Conservation (phyloP, 2,888 invertebrate species). For the Hermaeophaga mercurialis region DNA sequence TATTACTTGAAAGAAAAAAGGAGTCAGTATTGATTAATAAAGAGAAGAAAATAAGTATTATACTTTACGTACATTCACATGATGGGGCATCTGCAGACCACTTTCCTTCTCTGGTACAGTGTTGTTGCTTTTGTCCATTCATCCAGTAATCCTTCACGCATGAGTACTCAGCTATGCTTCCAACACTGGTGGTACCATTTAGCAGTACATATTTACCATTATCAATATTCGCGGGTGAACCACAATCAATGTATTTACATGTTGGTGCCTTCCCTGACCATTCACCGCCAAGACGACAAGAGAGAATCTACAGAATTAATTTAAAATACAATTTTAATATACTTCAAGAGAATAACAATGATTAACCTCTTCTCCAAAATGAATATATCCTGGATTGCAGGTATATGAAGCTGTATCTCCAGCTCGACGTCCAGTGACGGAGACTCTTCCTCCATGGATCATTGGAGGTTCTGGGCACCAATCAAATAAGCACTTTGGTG, state of each 20-base stretch:
- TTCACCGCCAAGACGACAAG: conserved; percentile 83
- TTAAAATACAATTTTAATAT: no score
- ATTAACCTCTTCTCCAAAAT: conserved; percentile 70
- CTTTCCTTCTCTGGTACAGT: conserved; percentile 82
- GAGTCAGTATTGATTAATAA: neutral
- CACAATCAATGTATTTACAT: conserved; percentile 87
- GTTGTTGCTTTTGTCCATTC: conserved; percentile 69
- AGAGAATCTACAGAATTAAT: conserved; percentile 65
- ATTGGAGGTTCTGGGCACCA: conserved; percentile 86
- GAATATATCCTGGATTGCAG: conserved; percentile 82
- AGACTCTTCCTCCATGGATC: conserved; percentile 76
- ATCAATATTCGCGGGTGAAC: conserved; percentile 78
- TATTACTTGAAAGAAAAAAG: conserved; percentile 66
- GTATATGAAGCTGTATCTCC: conserved; percentile 81
- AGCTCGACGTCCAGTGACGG: conserved; percentile 73
- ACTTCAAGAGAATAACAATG: no score
- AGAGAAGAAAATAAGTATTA: neutral
- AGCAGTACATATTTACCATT: conserved; percentile 74
- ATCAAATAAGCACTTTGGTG: conserved; percentile 82
- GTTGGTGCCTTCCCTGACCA: conserved; percentile 82
- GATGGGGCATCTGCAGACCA: conserved; percentile 86
- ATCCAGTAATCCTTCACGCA: conserved; percentile 87
- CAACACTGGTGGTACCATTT: conserved; percentile 82
- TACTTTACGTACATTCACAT: conserved; percentile 84
- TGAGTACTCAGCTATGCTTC: conserved; percentile 77